Evolutionary conservation across 2,888 invertebrate genomes (phyloP), one percentile per base, ranked within the genome.

Genomic region (Drosophila mettleri): DNA sequence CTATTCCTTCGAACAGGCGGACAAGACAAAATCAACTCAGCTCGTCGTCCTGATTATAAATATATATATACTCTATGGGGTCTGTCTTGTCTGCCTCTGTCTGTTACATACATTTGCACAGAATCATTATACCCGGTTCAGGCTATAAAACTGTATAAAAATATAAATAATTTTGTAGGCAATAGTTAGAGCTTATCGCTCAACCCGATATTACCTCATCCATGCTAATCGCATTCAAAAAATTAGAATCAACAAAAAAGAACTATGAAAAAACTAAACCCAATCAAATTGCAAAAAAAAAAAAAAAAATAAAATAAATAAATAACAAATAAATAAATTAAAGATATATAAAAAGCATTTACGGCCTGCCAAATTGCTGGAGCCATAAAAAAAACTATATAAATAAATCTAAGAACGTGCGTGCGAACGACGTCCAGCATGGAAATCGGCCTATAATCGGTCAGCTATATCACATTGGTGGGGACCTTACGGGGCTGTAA

Each of bases 201-300:
- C 20, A 38, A 27, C 16, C 24, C 49, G 55, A 58, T 69, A 76
- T 77, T 77, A 78, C 78, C 70, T 78, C 78, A 77, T 77, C 65
- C 33, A 22, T 24, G 24, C 20, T 58, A 65, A 74, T 74, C 66
- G 62, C 52, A 57, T 49, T 33, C 29, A 16, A 38, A 36, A 22
- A 18, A 52, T 39, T 54, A 31, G 43, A 55, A 8, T 9, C 2
- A n/a, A 29, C 36, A 18, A 34, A 45, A 52, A 24, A 18, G 9
- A 72, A 41, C 52, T 52, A 38, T 57, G 51, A 29, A 55, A 49
- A 64, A 72, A 62, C 33, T 59, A 46, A 55, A 22, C 31, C 65
- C 74, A 74, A 74, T 74, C 66, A 74, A 74, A 57, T 55, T 54
- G 49, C 51, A 20, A 31, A 61, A 36, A 52, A 51, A 14, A 18